A percentile compares a stretch with the other conserved stretches of the same genome.
Conservation (phyloP, 2,888 invertebrate species). For the Agapostemon virescens region DNA sequence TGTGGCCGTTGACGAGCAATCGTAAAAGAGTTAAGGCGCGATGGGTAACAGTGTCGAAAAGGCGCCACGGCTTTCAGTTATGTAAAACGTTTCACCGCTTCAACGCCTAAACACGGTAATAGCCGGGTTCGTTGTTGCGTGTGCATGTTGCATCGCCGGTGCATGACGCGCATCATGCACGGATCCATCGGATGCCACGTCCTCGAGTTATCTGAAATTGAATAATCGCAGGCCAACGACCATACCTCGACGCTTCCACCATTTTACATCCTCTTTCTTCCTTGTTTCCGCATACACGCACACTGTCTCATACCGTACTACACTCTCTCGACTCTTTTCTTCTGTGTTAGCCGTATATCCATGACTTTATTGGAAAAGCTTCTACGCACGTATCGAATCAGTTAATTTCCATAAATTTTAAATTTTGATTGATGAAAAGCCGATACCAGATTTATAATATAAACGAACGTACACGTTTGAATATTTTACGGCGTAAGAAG, state of each 20-base stretch:
- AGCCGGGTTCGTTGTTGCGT: slow-evolving; percentile 38
- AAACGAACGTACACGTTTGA: no score
- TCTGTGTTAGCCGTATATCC: no score
- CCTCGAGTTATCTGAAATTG: slow-evolving; percentile 48
- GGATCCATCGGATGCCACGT: slow-evolving; percentile 33
- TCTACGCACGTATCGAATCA: neutral
- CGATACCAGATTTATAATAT: no score
- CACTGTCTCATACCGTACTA: no score
- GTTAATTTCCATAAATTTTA: slow-evolving; percentile 9
- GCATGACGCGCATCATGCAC: slow-evolving; percentile 46
- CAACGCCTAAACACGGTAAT: slow-evolving; percentile 53
- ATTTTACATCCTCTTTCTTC: neutral
- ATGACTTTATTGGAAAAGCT: neutral
- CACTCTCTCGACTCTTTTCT: neutral
- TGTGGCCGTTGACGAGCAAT: neutral
- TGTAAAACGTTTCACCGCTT: slow-evolving; percentile 59
- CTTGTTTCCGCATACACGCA: neutral
- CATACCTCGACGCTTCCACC: slow-evolving; percentile 24
- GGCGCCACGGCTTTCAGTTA: slow-evolving; percentile 46
- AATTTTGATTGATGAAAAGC: slow-evolving; percentile 1
- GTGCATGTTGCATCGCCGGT: slow-evolving; percentile 44
- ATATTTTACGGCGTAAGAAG: no score
- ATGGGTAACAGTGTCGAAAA: slow-evolving; percentile 34
- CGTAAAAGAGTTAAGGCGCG: slow-evolving; percentile 31
- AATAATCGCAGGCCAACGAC: slow-evolving; percentile 45